These are phyloP conservation scores for Ctenicera cuprea DNA, from an alignment of 2,888 invertebrate species.

Conservation along the genomic window DNA sequence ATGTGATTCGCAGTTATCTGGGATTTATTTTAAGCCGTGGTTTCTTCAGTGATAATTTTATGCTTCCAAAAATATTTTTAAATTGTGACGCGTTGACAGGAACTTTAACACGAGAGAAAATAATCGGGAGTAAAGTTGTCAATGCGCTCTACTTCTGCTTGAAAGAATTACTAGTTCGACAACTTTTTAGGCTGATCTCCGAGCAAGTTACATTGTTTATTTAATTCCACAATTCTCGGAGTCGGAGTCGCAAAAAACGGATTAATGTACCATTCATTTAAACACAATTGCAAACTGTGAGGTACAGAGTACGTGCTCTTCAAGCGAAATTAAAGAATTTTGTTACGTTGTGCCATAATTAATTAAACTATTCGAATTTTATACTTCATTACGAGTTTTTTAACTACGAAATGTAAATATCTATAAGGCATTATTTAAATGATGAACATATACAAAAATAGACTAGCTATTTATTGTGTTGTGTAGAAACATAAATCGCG, in stretches of 20 bases:
- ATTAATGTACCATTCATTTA: slow-evolving; percentile 70
- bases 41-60: slow-evolving; percentile 62
- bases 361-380: slow-evolving; percentile 41
- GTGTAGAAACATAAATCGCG: slow-evolving; percentile 52
- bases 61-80: slow-evolving; percentile 57
- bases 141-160: slow-evolving; percentile 48
- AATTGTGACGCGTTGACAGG: slow-evolving; percentile 50
- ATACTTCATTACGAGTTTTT: slow-evolving; percentile 34
- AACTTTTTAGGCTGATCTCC: slow-evolving; percentile 63
- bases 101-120: slow-evolving; percentile 48
- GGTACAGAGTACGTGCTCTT: slow-evolving; percentile 54
- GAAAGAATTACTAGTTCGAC: slow-evolving; percentile 61
- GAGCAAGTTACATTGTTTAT: slow-evolving; percentile 66
- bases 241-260: slow-evolving; percentile 64
- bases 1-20: slow-evolving; percentile 35
- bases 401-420: slow-evolving; percentile 35
- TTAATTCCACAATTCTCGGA: slow-evolving; percentile 68
- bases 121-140: slow-evolving; percentile 52
- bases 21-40: slow-evolving; percentile 29
- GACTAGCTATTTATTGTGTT: slow-evolving; percentile 61
- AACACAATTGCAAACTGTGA: slow-evolving; percentile 69
- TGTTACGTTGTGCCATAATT: slow-evolving; percentile 55
- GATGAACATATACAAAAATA: slow-evolving; percentile 46
- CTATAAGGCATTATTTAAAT: slow-evolving; percentile 42
- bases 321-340: slow-evolving; percentile 44